Percentiles rank a stretch among this genome's conserved stretches.
Conservation (phyloP, 2,797 vertebrate genomes). For the Pipistrellus nathusii region DNA sequence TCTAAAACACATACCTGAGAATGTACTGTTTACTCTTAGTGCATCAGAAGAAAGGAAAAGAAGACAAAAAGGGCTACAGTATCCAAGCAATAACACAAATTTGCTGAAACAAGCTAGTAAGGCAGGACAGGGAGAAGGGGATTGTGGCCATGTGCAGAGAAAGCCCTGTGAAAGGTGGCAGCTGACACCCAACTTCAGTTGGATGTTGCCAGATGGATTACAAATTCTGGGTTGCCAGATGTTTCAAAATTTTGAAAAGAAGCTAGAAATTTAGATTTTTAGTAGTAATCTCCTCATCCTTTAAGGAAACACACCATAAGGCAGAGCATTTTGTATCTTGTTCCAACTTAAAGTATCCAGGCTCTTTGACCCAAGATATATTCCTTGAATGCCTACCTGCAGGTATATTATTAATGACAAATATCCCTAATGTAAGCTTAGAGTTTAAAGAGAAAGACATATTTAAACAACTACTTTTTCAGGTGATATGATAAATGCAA, state of each 20-base stretch:
- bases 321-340: background rate
- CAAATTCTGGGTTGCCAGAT: background rate
- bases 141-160: background rate
- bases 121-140: background rate
- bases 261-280: background rate
- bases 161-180: too few species aligned
- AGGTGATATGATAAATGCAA: background rate
- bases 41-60: background rate
- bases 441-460: background rate
- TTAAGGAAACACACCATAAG: background rate
- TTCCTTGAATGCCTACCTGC: background rate
- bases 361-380: slow-evolving; percentile 13
- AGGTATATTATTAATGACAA: background rate
- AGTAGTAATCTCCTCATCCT: background rate
- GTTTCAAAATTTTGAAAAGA: background rate
- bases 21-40: slow-evolving; percentile 1
- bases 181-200: background rate
- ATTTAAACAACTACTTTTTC: background rate
- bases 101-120: background rate
- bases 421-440: background rate
- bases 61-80: background rate
- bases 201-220: background rate
- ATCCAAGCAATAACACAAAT: background rate
- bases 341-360: background rate
- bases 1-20: slow-evolving; percentile 31